Evolutionary conservation across 2,888 invertebrate genomes (phyloP), one percentile per base, ranked within the genome.

Genomic region (Nephrocerus scutellatus): DNA sequence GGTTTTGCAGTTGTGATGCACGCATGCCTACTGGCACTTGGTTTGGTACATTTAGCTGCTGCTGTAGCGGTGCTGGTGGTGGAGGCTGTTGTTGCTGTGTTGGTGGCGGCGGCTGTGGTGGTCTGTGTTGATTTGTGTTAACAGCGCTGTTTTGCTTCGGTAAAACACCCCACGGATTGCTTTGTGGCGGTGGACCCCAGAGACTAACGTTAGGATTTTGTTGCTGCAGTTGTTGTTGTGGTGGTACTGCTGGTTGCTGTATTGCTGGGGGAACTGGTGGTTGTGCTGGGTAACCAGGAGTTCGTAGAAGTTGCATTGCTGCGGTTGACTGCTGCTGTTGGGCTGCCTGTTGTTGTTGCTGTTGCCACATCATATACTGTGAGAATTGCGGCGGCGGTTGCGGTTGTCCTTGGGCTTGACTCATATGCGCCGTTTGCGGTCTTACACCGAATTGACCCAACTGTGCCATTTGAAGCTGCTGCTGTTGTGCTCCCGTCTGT

Each of bases 181-280:
- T 59, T 37, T 66, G 66, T 1, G 68, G 66, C 10, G 70, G 66
- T 16, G 68, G 67, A 4, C 68, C 66, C 60, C 67, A 69, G 5
- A 68, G 55, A 33, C 60, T 66, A 21, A 66, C 63, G 44, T 68
- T 68, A 1, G 66, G 67, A 52, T 68, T 68, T 35, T 63, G 64
- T 9, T 37, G 34, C 42, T 48, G 52, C 13, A 49, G 48, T 2
- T 55, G 53, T 14, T 57, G 57, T 26, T 49, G 50, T 12, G 59
- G 61, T 24, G 54, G 56, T 14, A 55, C 57, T 6, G 51, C 46
- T 4, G 47, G 51, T 13, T 53, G 53, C 14, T 49, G 49, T 14
- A 55, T 57, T 6, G 51, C 46, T 4, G 47, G 51, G 12, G 52
- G 53, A 14, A 49, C 48, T 10, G 46, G 52, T 16, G 39, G 42